A percentile compares a stretch with the other conserved stretches of the same genome.
Evolutionary conservation across 2,888 invertebrate genomes (phyloP).

Genomic region (Cosmia pyralina): DNA sequence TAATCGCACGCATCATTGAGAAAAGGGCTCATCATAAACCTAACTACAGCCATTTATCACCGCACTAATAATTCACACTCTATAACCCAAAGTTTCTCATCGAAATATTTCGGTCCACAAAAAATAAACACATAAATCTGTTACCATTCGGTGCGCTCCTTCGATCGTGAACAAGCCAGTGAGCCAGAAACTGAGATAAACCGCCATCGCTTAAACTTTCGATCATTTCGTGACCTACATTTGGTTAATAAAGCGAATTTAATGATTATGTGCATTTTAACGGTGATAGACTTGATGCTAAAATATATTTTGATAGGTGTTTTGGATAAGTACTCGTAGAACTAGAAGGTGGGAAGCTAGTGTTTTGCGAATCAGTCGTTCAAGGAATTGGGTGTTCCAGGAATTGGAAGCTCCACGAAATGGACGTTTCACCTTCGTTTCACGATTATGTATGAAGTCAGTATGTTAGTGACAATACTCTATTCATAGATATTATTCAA

Average conservation of each 20-base stretch:
- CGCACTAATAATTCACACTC: slow-evolving; percentile 23
- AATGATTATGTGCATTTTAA: slow-evolving; percentile 23
- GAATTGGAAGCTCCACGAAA: background rate
- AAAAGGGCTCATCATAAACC: background rate
- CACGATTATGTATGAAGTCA: background rate
- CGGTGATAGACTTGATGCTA: background rate
- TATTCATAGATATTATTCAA: background rate
- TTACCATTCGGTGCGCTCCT: slow-evolving; percentile 27
- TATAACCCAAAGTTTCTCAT: slow-evolving; percentile 16
- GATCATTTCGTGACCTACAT: slow-evolving; percentile 40
- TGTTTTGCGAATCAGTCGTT: background rate
- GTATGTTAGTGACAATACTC: too few species aligned
- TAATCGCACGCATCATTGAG: slow-evolving; percentile 12
- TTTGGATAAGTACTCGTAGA: background rate
- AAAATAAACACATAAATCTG: slow-evolving; percentile 58
- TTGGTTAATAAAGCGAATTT: slow-evolving; percentile 33
- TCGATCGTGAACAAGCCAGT: slow-evolving; percentile 45
- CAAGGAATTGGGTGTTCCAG: background rate
- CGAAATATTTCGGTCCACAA: slow-evolving; percentile 34
- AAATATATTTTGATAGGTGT: background rate
- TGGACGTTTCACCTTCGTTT: background rate
- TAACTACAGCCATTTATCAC: slow-evolving; percentile 23
- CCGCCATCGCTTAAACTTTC: slow-evolving; percentile 40
- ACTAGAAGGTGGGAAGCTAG: background rate
- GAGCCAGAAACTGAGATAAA: slow-evolving; percentile 63